Evolutionary conservation across 2,888 invertebrate species (phyloP).

Genomic region (Pristionchus entomophagus): DNA sequence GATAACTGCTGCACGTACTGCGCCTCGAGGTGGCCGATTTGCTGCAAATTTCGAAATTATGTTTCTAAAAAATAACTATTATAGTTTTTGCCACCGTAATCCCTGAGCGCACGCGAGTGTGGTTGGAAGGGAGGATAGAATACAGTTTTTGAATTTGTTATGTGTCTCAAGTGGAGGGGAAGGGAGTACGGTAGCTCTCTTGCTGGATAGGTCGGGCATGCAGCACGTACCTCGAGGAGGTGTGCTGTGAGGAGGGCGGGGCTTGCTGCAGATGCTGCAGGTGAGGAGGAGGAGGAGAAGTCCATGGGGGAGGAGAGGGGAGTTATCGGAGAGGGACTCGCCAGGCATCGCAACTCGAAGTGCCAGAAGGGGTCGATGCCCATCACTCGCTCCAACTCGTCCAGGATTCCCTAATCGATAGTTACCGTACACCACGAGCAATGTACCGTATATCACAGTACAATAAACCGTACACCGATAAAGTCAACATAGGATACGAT

Average conservation of each 20-base stretch:
- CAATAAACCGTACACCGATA: background rate
- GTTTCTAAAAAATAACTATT: background rate
- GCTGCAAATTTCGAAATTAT: background rate
- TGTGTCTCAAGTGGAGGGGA: background rate
- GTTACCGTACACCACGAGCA: background rate
- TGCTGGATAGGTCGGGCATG: background rate
- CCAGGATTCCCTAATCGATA: conserved; percentile 35
- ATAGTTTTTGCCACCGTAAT: background rate
- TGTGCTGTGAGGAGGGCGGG: conserved; percentile 15
- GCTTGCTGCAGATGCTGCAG: background rate
- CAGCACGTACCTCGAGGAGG: background rate
- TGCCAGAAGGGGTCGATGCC: conserved; percentile 31
- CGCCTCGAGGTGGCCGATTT: conserved; percentile 44
- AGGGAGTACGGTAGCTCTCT: conserved; percentile 4
- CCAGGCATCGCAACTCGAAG: conserved; percentile 4
- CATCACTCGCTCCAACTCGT: conserved; percentile 33
- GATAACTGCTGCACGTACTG: conserved; percentile 25
- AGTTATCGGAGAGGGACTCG: background rate
- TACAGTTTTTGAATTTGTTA: background rate
- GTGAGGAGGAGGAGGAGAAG: background rate
- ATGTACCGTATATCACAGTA: background rate
- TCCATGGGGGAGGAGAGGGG: background rate
- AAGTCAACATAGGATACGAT: no score
- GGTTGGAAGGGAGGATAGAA: background rate
- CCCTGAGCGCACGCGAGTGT: conserved; percentile 7